Percentiles rank a stretch among this genome's conserved stretches.
Conservation (phyloP, 2,888 invertebrate genomes). For the Pseudanteris insignis region DNA sequence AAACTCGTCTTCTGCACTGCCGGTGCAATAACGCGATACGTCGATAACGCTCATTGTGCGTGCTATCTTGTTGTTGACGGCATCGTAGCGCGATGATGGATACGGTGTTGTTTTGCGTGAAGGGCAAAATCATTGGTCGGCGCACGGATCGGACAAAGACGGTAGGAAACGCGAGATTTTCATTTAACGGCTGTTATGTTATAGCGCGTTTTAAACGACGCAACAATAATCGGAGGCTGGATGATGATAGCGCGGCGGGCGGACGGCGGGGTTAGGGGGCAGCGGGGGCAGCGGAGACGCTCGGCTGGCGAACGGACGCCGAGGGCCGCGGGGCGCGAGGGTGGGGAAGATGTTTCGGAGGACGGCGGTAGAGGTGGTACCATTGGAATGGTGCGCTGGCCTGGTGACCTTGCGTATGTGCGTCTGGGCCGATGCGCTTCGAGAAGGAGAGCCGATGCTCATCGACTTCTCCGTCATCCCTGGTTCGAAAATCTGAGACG, state of each 20-base stretch:
- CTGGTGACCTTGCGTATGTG: conserved; percentile 64
- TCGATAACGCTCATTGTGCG: too few relatives aligned
- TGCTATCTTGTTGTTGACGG: too few relatives aligned
- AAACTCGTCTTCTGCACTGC: too few relatives aligned
- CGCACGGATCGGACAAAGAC: conserved; percentile 23
- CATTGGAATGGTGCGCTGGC: conserved; percentile 62
- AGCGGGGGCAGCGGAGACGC: conserved; percentile 4
- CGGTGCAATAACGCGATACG: too few relatives aligned
- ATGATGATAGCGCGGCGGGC: conserved; percentile 19
- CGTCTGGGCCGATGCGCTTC: conserved; percentile 54
- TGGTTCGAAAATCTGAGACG: conserved; percentile 48
- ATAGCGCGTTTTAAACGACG: conserved; percentile 24
- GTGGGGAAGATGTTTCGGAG: conserved; percentile 26
- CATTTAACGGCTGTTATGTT: conserved; percentile 37
- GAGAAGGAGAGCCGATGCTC: conserved; percentile 44
- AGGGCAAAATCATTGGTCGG: conserved; percentile 35
- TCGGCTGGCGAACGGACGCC: conserved; percentile 5
- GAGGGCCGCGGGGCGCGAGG: conserved; percentile 38
- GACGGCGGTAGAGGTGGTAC: conserved; percentile 55
- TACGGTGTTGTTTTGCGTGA: too few relatives aligned
- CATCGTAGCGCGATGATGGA: too few relatives aligned
- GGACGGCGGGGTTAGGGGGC: conserved; percentile 35
- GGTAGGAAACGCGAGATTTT: conserved; percentile 33
- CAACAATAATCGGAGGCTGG: conserved; percentile 25
- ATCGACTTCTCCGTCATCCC: conserved; percentile 48